Evolutionary conservation across 2,797 vertebrate species (phyloP), one percentile per base, ranked within the genome.

Genomic region (Mus caroli): DNA sequence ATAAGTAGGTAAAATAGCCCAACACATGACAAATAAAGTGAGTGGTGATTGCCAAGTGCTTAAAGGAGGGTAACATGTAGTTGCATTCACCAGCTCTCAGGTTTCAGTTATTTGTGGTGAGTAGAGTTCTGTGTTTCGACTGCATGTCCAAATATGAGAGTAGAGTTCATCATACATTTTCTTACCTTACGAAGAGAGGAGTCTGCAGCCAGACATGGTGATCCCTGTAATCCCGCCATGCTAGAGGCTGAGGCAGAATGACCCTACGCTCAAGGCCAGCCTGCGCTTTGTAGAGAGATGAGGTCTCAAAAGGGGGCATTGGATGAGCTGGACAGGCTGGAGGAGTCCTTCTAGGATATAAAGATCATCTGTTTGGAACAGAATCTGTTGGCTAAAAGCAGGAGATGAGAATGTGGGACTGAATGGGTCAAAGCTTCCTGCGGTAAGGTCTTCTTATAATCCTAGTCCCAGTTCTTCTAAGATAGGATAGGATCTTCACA

Each of bases 311-410:
- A 67, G 6, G 46, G 14, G 10, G 19, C 40, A n/a, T 54, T 67
- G 14, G 15, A 24, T 60, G 14, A 40, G 0, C 64, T 94, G 24
- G 28, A 77, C 85, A 76, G 31, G 19, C 19, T 46, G 7, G 4
- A 56, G 52, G 88, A 50, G 79, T 92, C 58, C 22, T 95, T 88
- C 28, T 83, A 56, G 31, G 62, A 4, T 24, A 17, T 93, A 85
- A 95, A 77, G n/a, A 50, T 77, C 37, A 92, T 78, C 87, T 92
- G 56, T 93, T 73, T 62, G 46, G 78, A 80, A 73, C 17, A 85
- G 60, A 88, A 80, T 84, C 40, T 90, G 84, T 31, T 91, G n/a
- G 54, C 80, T 94, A 17, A 75, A 92, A 84, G 56, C 4, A 1
- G 34, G 56, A 83, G 6, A 14, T 91, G 37, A 75, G 80, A 86